Evolutionary conservation across 2,113 vertebrate species (phyloP), one percentile per base, ranked within the genome.

Genomic region (Chaetodon trifascialis): DNA sequence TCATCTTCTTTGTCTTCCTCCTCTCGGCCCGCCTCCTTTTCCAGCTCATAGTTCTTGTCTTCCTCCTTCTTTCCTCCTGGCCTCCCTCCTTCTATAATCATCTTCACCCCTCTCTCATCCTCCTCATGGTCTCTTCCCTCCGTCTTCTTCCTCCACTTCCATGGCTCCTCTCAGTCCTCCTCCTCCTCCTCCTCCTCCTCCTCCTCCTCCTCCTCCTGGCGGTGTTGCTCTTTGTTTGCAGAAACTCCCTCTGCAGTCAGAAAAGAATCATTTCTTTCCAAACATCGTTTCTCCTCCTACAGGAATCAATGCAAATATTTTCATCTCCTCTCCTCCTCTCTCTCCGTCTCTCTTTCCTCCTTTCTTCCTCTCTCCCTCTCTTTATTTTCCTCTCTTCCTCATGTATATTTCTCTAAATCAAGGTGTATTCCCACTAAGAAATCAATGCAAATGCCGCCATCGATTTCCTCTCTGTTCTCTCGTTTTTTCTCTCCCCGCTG

Each of bases 371-470:
- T 30, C 19, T 72, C 51, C n/a, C n/a, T 62, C 66, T 51, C 54
- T 69, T 10, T 58, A 11, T 58, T 19, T 25, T n/a, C n/a, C 6
- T 42, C 62, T 10, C 38, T 8, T 19, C 30, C 56, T 67, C 46
- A 0, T 69, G 19, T 64, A 16, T 65, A 21, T 82, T 62, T 65
- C 21, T 79, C 51, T 11, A 59, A 70, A 73, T 86, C 74, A 88
- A 86, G 0, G n/a, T 79, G 77, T 68, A 72, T 88, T 84, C 83
- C 66, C 66, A 40, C 83, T 5, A 56, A 76, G 70, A 76, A 65
- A 90, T 90, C 86, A 21, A 86, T 90, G 83, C 64, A 87, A 80
- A 90, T 79, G 76, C 54, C 8, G 0, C 19, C 73, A 80, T 90
- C 9, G 67, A 80, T 85, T 73, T 17, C 38, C 60, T 80, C 69